Percentiles rank a stretch among this genome's conserved stretches.
Conservation (phyloP, 2,113 vertebrate species). For the Rhagologus leucostigma region DNA sequence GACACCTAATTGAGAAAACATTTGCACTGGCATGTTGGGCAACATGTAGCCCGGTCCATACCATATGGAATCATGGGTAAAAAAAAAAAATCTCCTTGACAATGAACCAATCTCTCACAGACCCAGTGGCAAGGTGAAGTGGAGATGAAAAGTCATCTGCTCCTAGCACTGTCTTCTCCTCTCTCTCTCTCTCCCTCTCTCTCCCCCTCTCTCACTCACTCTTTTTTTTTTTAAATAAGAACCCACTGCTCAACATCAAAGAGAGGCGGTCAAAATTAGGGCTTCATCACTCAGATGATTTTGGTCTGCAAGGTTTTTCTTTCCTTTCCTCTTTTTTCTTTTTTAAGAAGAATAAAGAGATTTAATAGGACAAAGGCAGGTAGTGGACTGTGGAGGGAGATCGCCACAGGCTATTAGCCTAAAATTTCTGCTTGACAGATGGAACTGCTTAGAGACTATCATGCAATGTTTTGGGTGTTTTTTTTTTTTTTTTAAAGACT, state of each 20-base stretch:
- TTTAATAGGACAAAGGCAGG: conserved; percentile 94
- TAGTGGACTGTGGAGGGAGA: conserved; percentile 88
- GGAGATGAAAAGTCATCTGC: conserved; percentile 89
- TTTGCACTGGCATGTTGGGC: conserved; percentile 98
- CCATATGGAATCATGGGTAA: conserved; percentile 99
- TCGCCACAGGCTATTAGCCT: conserved; percentile 91
- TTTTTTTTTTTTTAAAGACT: conserved; percentile 62
- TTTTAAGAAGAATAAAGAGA: conserved; percentile 85
- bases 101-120: conserved; percentile 99
- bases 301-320: conserved; percentile 80
- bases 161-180: conserved; percentile 80
- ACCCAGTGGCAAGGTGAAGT: conserved; percentile 99
- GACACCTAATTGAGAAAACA: conserved; percentile 98
- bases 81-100: conserved; percentile 90
- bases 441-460: conserved; percentile 97
- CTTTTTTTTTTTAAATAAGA: conserved; percentile 74
- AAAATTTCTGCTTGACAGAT: conserved; percentile 96
- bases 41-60: conserved; percentile 95
- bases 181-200: conserved; percentile 70
- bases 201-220: conserved; percentile 38
- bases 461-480: conserved; percentile 91
- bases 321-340: conserved; percentile 62
- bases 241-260: conserved; percentile 89
- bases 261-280: conserved; percentile 88
- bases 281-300: conserved; percentile 84